Percentiles rank a stretch among this genome's conserved stretches.
Evolutionary conservation across 2,113 vertebrate genomes (phyloP).

Genomic region (Mugil cephalus): DNA sequence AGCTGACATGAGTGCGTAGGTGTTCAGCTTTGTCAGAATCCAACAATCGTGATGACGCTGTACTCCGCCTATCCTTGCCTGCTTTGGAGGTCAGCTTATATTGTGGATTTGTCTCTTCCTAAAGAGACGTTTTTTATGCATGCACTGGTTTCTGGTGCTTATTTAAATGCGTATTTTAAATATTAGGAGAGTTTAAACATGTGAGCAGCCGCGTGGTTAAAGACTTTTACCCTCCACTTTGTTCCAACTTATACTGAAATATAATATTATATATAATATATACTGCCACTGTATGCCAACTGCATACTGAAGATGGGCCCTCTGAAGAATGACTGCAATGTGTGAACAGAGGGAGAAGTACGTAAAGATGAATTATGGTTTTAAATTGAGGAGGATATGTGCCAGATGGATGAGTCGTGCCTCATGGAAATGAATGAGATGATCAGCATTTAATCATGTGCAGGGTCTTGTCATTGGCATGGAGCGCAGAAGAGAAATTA

Average conservation of each 20-base stretch:
- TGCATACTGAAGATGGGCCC: constrained; percentile 2
- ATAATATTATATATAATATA: no score
- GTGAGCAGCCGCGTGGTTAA: neutral
- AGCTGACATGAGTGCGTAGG: neutral
- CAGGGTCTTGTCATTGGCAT: neutral
- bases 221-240: neutral
- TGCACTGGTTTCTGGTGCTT: neutral
- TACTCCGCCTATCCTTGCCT: no score
- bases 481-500: neutral
- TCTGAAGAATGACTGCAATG: neutral
- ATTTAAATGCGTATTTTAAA: neutral
- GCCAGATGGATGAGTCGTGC: constrained; percentile 1
- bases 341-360: constrained; percentile 1
- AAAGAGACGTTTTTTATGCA: no score
- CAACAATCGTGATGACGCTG: neutral
- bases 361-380: constrained; percentile 4
- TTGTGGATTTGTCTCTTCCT: no score
- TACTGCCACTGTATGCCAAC: neutral
- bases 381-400: neutral
- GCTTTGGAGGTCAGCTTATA: no score
- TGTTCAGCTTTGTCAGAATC: constrained; percentile 12
- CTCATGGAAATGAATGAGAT: constrained; percentile 24
- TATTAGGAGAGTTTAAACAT: neutral
- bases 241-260: neutral
- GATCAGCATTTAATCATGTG: constrained; percentile 14